Percentiles rank a stretch among this genome's conserved stretches.
Conservation (phyloP, 2,113 vertebrate genomes). For the Narcine bancroftii region DNA sequence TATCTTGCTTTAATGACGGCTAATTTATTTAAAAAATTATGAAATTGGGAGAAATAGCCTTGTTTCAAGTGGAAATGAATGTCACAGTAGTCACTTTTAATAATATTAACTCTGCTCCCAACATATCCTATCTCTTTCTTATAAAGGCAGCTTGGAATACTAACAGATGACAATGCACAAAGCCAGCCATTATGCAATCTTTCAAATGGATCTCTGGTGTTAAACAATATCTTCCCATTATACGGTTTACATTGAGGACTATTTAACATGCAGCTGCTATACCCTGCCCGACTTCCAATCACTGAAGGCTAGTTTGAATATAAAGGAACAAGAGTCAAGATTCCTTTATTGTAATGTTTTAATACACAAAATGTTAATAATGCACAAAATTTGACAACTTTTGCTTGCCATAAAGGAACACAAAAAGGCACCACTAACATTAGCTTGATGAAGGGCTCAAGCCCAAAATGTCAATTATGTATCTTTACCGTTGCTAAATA, state of each 20-base stretch:
- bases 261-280: not conserved
- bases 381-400: too few relatives aligned
- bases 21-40: not conserved
- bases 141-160: not conserved
- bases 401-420: too few relatives aligned
- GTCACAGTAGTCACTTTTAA: not conserved
- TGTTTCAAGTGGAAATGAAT: not conserved
- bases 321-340: too few relatives aligned
- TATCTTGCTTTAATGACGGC: not conserved
- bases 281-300: not conserved
- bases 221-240: not conserved
- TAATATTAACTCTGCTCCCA: not conserved
- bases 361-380: too few relatives aligned
- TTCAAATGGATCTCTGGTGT: not conserved
- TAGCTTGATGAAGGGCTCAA: too few relatives aligned
- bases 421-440: too few relatives aligned
- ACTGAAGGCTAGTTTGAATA: not conserved
- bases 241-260: not conserved
- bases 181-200: not conserved
- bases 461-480: too few relatives aligned
- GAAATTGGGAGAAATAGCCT: not conserved
- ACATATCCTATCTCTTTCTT: too few relatives aligned
- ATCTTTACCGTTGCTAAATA: too few relatives aligned
- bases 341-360: too few relatives aligned
- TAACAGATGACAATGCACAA: not conserved